Evolutionary conservation across 2,113 vertebrate genomes (phyloP).

Genomic region (Prunella fulvescens): DNA sequence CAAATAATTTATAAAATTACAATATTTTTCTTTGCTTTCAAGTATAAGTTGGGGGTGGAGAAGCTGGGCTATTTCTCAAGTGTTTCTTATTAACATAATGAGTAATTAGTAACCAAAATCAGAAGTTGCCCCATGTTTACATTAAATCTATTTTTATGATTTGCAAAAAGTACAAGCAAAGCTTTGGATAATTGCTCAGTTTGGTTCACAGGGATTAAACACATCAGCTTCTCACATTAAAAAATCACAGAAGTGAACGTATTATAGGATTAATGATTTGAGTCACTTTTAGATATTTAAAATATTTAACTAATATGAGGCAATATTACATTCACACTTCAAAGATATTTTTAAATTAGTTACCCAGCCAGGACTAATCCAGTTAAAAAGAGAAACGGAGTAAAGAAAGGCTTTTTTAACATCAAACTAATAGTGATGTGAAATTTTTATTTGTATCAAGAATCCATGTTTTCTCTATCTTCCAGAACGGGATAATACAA

Average conservation of each 20-base stretch:
- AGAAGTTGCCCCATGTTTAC: not conserved
- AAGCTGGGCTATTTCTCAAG: not conserved
- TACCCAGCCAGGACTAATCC: not conserved
- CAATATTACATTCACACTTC: constrained; percentile 9
- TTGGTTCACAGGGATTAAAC: constrained; percentile 17
- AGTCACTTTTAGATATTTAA: constrained; percentile 2
- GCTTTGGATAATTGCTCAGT: constrained; percentile 17
- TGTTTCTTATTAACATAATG: not conserved
- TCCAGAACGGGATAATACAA: not conserved
- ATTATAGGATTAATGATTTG: constrained; percentile 24
- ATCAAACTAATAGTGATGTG: not conserved
- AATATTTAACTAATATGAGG: not conserved
- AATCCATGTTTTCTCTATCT: not conserved
- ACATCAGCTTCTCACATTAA: not conserved
- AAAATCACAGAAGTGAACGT: not conserved
- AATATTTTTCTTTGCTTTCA: not conserved
- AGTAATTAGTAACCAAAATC: constrained; percentile 2
- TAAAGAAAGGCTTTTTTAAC: not conserved
- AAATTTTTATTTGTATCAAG: not conserved
- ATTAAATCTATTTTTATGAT: constrained; percentile 26
- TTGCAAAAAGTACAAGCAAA: constrained; percentile 37
- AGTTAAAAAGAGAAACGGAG: not conserved
- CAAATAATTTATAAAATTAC: not conserved
- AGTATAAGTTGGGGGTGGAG: not conserved
- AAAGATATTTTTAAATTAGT: constrained; percentile 20